These are phyloP conservation scores for Archocentrus centrarchus DNA, from an alignment of 2,113 vertebrate genomes.

Conservation along the genomic window DNA sequence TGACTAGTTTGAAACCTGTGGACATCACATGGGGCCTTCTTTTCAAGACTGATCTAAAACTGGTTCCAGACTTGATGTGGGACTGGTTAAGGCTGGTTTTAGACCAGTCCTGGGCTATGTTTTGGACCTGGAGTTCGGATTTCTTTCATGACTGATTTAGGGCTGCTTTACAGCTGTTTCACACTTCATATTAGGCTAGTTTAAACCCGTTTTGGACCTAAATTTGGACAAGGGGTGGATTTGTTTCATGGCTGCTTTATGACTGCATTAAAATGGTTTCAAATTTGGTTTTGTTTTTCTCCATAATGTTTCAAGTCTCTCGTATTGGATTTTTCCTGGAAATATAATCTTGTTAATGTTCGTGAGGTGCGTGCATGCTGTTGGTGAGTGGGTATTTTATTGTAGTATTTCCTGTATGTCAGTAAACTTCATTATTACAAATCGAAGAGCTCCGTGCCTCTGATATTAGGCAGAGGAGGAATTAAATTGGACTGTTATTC, in stretches of 20 bases:
- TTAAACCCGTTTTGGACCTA: background rate
- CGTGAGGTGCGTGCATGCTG: too few relatives aligned
- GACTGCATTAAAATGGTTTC: background rate
- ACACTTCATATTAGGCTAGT: background rate
- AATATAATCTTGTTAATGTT: background rate
- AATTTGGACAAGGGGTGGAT: background rate
- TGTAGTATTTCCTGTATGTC: background rate
- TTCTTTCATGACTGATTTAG: background rate
- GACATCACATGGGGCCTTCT: too few relatives aligned
- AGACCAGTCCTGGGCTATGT: too few relatives aligned
- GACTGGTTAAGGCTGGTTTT: too few relatives aligned
- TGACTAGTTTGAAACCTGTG: too few relatives aligned
- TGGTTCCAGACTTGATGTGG: too few relatives aligned
- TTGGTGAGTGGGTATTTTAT: background rate
- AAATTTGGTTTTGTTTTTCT: accelerated
- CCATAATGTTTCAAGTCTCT: background rate
- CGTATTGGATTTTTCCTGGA: too few relatives aligned
- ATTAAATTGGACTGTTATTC: background rate
- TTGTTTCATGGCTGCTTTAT: background rate
- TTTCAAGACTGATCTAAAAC: too few relatives aligned
- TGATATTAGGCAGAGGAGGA: background rate
- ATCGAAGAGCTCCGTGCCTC: background rate
- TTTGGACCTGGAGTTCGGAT: too few relatives aligned
- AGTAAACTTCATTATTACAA: accelerated
- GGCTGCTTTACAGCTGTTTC: background rate